Conservation (phyloP, 2,888 invertebrate genomes). For the Tenthredo distinguenda region DNA sequence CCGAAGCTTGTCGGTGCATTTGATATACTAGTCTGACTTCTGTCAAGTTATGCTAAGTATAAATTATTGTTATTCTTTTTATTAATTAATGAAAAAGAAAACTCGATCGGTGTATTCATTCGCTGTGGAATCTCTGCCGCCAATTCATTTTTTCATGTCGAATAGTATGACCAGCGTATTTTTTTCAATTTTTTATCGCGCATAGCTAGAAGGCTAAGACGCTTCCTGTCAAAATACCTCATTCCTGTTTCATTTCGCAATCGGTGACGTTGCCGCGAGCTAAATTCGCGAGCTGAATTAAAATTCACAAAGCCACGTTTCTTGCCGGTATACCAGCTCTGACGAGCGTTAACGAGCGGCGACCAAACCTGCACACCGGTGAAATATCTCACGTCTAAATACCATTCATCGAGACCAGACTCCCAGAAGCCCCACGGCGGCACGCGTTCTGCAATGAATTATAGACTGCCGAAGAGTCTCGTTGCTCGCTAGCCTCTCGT, state of each 20-base stretch:
- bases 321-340: neutral
- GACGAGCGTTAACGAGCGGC: slow-evolving; percentile 50
- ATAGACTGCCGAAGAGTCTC: slow-evolving; percentile 11
- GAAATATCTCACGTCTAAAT: slow-evolving; percentile 58
- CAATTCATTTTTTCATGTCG: neutral
- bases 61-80: no score
- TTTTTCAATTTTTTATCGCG: neutral
- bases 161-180: neutral
- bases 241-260: neutral
- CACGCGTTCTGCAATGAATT: slow-evolving; percentile 40
- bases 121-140: neutral
- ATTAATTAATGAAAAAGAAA: neutral
- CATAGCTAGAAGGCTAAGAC: neutral
- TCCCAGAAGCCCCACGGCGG: slow-evolving; percentile 50
- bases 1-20: neutral
- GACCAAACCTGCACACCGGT: slow-evolving; percentile 38
- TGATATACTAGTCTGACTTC: neutral
- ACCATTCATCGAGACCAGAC: slow-evolving; percentile 52
- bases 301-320: slow-evolving; percentile 16
- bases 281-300: neutral
- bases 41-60: neutral
- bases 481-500: neutral
- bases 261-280: neutral
- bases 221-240: neutral
- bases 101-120: neutral